Conservation (phyloP, 2,797 vertebrate genomes). For the Denticeps clupeoides region DNA sequence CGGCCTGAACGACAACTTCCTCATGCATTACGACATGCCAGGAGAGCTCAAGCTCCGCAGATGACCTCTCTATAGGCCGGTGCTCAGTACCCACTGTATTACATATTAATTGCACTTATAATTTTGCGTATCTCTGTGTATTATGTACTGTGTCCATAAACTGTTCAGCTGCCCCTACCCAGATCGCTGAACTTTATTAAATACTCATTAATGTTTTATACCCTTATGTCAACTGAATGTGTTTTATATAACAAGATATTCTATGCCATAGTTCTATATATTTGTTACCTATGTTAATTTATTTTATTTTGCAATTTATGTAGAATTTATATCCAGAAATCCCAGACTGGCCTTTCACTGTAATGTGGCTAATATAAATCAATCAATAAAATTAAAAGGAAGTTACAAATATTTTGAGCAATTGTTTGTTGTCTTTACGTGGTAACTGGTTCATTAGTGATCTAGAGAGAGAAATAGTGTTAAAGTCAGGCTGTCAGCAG, state of each 20-base stretch:
- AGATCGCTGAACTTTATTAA: background rate
- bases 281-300: too few species aligned
- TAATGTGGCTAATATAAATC: too few species aligned
- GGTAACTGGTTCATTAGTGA: too few species aligned
- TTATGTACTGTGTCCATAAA: background rate
- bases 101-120: constrained; percentile 1
- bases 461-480: too few species aligned
- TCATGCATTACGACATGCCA: constrained; percentile 10
- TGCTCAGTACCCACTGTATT: background rate
- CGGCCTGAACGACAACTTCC: constrained; percentile 20
- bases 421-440: too few species aligned
- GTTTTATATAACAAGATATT: constrained; percentile 1
- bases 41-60: constrained; percentile 1
- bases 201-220: background rate
- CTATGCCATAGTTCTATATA: too few species aligned
- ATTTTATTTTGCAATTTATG: too few species aligned
- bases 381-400: too few species aligned
- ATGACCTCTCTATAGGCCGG: constrained; percentile 6
- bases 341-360: too few species aligned
- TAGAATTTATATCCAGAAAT: too few species aligned
- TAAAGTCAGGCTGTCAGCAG: too few species aligned
- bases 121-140: background rate
- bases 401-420: too few species aligned
- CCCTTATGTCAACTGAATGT: background rate
- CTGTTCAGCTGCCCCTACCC: background rate